Conservation (phyloP, 2,888 invertebrate genomes). For the Pterostichus niger region DNA sequence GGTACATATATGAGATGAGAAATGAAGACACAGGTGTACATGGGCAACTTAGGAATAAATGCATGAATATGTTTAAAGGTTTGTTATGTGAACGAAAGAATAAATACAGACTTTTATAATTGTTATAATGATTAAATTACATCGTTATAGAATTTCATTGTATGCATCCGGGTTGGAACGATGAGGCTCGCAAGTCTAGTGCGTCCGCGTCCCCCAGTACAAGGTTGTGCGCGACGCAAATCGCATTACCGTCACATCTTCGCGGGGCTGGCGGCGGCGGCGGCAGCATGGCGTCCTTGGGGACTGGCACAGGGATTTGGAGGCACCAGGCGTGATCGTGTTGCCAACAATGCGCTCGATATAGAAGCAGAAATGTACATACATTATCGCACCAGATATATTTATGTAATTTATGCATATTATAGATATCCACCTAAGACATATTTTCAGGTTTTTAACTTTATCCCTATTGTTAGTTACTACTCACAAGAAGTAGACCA, state of each 20-base stretch:
- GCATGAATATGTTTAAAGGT: too few species aligned
- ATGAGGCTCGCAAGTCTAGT: background rate
- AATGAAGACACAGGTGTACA: too few species aligned
- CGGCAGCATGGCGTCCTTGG: constrained; percentile 23
- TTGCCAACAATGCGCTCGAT: constrained; percentile 56
- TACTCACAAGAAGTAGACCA: too few species aligned
- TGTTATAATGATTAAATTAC: too few species aligned
- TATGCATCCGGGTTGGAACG: background rate
- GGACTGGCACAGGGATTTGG: constrained; percentile 36
- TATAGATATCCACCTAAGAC: background rate
- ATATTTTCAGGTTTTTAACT: background rate
- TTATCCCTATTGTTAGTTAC: too few species aligned
- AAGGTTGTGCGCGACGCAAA: constrained; percentile 67
- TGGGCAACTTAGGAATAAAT: too few species aligned
- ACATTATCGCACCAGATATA: constrained; percentile 36
- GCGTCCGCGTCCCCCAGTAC: constrained; percentile 13
- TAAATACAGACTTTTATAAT: too few species aligned
- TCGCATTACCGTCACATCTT: constrained; percentile 70
- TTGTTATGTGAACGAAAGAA: too few species aligned
- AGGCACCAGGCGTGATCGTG: constrained; percentile 59
- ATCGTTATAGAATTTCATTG: background rate
- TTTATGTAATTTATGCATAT: constrained; percentile 10
- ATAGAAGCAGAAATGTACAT: constrained; percentile 53
- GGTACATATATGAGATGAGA: too few species aligned
- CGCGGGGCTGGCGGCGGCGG: constrained; percentile 20